Conservation (phyloP, 2,113 vertebrate species). For the Acanthisitta chloris region DNA sequence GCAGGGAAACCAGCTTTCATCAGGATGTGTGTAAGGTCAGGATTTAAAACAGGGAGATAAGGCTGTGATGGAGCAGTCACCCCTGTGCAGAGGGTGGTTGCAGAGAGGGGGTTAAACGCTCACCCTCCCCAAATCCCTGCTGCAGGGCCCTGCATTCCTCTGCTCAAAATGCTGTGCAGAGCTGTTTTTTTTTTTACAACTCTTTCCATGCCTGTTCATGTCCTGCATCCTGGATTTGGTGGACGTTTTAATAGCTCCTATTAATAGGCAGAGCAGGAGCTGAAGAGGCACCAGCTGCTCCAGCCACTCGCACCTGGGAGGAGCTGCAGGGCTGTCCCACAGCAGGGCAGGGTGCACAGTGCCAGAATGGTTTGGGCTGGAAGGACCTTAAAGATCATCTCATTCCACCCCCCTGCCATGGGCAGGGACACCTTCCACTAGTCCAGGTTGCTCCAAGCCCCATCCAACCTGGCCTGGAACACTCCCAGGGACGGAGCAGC, state of each 20-base stretch:
- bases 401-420: background rate
- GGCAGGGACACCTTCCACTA: background rate
- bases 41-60: background rate
- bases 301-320: fast-evolving
- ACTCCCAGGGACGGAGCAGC: background rate
- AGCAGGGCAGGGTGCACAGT: background rate
- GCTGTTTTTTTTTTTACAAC: background rate
- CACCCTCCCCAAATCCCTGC: background rate
- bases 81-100: too few relatives aligned
- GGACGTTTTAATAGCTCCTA: background rate
- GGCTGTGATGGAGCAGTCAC: fast-evolving
- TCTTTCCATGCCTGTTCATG: background rate
- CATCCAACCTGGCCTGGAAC: fast-evolving
- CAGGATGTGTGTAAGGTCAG: fast-evolving
- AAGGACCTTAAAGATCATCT: background rate
- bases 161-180: background rate
- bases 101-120: background rate
- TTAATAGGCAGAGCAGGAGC: background rate
- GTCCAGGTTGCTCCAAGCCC: background rate
- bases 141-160: slow-evolving; percentile 11
- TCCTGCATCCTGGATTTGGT: background rate
- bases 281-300: background rate
- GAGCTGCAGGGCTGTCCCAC: fast-evolving
- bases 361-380: background rate
- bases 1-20: background rate